phyloP scores from a whole-genome alignment of 2,888 invertebrate genomes.

The Bedellia somnulentella region DNA sequence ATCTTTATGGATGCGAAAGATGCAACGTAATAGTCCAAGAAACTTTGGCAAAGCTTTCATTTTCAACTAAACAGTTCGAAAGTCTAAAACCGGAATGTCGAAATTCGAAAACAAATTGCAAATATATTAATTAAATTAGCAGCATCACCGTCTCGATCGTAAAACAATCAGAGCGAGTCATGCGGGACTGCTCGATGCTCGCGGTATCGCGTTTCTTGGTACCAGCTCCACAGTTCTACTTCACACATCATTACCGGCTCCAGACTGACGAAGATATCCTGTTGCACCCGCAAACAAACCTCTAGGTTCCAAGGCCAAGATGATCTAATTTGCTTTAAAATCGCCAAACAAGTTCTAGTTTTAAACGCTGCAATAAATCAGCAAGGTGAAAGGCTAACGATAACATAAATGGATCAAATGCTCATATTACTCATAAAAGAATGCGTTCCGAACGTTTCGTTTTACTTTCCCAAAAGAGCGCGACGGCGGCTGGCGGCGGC shows the following conservation, averaged over 20 bases:
- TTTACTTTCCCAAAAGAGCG: conserved; percentile 39
- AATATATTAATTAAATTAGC: no score
- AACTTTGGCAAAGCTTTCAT: no score
- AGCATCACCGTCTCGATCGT: not conserved
- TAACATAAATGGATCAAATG: conserved; percentile 16
- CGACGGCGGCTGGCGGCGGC: conserved; percentile 18
- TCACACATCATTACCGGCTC: conserved; percentile 4
- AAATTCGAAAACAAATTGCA: no score
- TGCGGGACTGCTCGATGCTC: not conserved
- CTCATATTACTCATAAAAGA: conserved; percentile 15
- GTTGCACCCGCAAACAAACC: no score
- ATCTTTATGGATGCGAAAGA: no score
- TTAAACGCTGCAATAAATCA: conserved; percentile 13
- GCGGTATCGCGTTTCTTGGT: not conserved
- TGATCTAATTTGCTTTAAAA: no score
- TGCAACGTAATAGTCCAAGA: no score
- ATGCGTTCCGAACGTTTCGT: conserved; percentile 23
- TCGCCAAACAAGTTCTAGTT: no score
- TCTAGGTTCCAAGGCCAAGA: no score
- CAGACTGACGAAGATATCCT: no score
- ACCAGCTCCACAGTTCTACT: conserved; percentile 1
- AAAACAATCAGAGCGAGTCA: conserved; percentile 2
- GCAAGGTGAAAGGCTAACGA: conserved; percentile 23
- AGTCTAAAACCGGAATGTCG: no score
- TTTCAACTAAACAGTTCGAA: no score